These are phyloP conservation scores for Pristionchus arcanus DNA, from an alignment of 2,888 invertebrate species.

Conservation along the genomic window DNA sequence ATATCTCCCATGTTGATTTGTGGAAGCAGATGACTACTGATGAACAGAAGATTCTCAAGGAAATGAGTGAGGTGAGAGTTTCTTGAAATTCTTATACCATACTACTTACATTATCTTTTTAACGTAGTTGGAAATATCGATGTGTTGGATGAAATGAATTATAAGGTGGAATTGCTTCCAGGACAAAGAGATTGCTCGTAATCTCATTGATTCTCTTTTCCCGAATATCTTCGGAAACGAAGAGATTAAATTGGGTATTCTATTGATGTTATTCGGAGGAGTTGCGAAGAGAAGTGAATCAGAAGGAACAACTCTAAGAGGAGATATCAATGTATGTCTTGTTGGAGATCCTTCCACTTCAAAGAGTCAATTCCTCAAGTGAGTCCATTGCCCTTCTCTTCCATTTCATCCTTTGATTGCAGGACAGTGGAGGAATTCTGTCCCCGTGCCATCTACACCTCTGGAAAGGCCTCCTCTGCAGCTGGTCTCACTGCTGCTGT, in stretches of 20 bases:
- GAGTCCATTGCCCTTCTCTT: conserved; percentile 48
- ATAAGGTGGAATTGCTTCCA: conserved; percentile 83
- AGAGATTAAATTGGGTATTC: conserved; percentile 88
- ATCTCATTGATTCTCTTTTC: conserved; percentile 92
- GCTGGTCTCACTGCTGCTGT: conserved; percentile 99
- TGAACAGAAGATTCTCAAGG: conserved; percentile 85
- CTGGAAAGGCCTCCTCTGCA: conserved; percentile 97
- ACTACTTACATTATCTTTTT: too few relatives aligned
- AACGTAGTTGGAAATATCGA: too few relatives aligned
- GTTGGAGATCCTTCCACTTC: conserved; percentile 99
- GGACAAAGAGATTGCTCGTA: conserved; percentile 91
- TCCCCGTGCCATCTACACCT: conserved; percentile 97
- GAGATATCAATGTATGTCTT: conserved; percentile 97
- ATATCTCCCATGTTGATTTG: conserved; percentile 86
- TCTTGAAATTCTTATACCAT: too few relatives aligned
- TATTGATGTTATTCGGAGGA: conserved; percentile 97
- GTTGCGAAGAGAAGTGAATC: conserved; percentile 91
- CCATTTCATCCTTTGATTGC: conserved; percentile 30
- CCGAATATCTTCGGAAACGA: conserved; percentile 91
- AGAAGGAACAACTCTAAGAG: conserved; percentile 93
- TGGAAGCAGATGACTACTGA: conserved; percentile 82
- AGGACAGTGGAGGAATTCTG: conserved; percentile 89
- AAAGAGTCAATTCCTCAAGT: conserved; percentile 96
- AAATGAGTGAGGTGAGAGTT: conserved; percentile 86
- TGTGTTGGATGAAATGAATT: not conserved